A percentile compares a stretch with the other conserved stretches of the same genome.
Conservation (phyloP, 2,797 vertebrate genomes). For the Spinus pinus region DNA sequence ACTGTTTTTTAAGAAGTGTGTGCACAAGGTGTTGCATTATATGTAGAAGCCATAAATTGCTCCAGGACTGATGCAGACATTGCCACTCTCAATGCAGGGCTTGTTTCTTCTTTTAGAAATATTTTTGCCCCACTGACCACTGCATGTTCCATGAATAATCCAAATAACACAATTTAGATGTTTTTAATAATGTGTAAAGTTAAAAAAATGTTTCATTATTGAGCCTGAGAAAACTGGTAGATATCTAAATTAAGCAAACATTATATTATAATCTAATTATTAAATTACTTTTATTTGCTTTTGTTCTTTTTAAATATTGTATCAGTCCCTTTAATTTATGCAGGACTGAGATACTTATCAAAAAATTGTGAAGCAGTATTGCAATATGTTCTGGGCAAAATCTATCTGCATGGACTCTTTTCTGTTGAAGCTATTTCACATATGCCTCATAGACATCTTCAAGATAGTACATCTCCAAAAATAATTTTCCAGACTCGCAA, state of each 20-base stretch:
- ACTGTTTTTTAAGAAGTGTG: background rate
- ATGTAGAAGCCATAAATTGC: background rate
- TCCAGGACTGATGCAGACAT: background rate
- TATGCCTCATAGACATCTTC: background rate
- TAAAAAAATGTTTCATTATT: background rate
- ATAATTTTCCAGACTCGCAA: background rate
- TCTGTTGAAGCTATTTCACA: background rate
- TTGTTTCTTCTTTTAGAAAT: background rate
- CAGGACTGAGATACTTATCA: background rate
- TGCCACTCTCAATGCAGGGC: background rate
- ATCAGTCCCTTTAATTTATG: background rate
- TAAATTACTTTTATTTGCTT: background rate
- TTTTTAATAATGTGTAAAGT: background rate
- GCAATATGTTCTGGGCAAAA: background rate
- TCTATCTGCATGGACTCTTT: background rate
- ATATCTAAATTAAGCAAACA: background rate
- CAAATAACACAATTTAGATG: background rate
- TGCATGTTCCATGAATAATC: background rate
- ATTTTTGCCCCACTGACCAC: background rate
- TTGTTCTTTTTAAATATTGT: background rate
- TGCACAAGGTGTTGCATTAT: background rate
- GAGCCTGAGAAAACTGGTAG: background rate
- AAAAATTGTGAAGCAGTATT: background rate
- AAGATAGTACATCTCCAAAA: background rate
- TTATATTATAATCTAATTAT: background rate